A percentile compares a stretch with the other conserved stretches of the same genome.
phyloP scores from a whole-genome alignment of 1,140 invertebrate genomes.

The Drosophila parabipectinata region DNA sequence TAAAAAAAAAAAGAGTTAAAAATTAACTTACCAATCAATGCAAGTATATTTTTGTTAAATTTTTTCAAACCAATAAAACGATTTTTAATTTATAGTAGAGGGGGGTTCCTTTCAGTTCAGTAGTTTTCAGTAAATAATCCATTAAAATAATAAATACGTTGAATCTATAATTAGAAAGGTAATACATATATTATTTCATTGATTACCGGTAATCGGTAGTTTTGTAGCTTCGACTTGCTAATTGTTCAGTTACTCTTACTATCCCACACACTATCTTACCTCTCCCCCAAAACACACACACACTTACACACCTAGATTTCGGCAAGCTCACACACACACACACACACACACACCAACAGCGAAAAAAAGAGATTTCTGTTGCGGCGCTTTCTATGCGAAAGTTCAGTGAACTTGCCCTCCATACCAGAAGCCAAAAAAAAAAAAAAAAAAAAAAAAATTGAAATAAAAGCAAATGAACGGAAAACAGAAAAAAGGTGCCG shows the following conservation, averaged over 20 bases:
- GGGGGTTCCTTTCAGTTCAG: too few relatives aligned
- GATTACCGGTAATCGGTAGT: neutral
- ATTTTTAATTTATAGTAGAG: too few relatives aligned
- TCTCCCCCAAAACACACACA: neutral
- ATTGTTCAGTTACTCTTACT: slow-evolving; percentile 29
- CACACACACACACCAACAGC: neutral
- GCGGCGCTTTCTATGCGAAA: slow-evolving; percentile 49
- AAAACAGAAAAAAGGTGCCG: slow-evolving; percentile 36
- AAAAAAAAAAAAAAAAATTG: slow-evolving; percentile 30
- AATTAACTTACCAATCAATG: too few relatives aligned
- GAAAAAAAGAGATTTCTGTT: slow-evolving; percentile 35
- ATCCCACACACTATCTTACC: slow-evolving; percentile 7
- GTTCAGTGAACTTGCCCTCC: slow-evolving; percentile 70
- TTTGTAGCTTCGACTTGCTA: slow-evolving; percentile 18
- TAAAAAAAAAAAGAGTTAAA: too few relatives aligned
- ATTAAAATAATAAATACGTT: too few relatives aligned
- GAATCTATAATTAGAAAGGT: neutral
- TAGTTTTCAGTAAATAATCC: too few relatives aligned
- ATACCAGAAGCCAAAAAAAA: slow-evolving; percentile 48
- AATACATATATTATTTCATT: neutral
- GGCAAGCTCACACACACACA: slow-evolving; percentile 18
- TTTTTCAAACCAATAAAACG: too few relatives aligned
- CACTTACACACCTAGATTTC: slow-evolving; percentile 35
- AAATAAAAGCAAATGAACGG: slow-evolving; percentile 29
- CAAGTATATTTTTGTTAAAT: too few relatives aligned